phyloP scores from a whole-genome alignment of 2,797 vertebrate species.

The Rhinella marina region DNA sequence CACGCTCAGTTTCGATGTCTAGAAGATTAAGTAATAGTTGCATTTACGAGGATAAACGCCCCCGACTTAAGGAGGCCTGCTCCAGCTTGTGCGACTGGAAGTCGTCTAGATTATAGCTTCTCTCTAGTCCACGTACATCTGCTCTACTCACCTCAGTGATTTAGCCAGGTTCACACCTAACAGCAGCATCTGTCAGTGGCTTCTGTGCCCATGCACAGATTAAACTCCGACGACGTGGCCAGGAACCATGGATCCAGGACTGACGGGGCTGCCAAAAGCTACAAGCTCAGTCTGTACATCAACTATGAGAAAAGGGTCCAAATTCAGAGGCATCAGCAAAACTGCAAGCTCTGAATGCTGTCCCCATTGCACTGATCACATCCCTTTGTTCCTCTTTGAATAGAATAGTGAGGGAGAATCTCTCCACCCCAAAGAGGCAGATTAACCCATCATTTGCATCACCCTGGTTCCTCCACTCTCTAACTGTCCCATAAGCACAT shows the following conservation, averaged over 20 bases:
- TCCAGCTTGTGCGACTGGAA: background rate
- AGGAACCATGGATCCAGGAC: conserved; percentile 18
- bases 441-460: conserved; percentile 63
- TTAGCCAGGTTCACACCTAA: background rate
- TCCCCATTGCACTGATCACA: conserved; percentile 52
- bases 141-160: conserved; percentile 7
- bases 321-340: conserved; percentile 46
- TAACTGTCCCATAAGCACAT: conserved; percentile 59
- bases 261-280: background rate
- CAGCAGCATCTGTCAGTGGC: background rate
- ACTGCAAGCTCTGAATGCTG: background rate
- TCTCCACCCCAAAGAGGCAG: conserved; percentile 55
- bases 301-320: conserved; percentile 28
- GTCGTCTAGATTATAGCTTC: background rate
- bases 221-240: background rate
- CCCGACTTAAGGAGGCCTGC: background rate
- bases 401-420: conserved; percentile 56
- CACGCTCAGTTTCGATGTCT: background rate
- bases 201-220: background rate
- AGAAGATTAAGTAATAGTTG: background rate
- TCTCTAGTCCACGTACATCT: background rate
- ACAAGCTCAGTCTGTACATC: background rate
- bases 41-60: background rate
- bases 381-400: conserved; percentile 67
- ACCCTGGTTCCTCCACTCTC: conserved; percentile 62